A percentile compares a stretch with the other conserved stretches of the same genome.
Conservation (phyloP, 2,113 vertebrate species). For the Fregata magnificens region DNA sequence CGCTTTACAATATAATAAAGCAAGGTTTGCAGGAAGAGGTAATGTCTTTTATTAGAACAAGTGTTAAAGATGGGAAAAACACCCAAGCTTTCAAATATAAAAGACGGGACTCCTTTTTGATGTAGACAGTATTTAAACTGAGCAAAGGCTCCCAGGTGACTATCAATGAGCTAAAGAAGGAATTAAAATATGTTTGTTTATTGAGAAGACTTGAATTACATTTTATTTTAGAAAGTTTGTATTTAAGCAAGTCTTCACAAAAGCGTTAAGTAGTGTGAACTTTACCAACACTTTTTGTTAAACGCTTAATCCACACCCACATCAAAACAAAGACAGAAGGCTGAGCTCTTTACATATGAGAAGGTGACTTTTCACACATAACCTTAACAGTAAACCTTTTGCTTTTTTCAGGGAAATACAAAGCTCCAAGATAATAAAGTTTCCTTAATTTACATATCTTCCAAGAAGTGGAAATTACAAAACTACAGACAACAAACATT, state of each 20-base stretch:
- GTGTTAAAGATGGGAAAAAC: not conserved
- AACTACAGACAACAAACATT: conserved; percentile 39
- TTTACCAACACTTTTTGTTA: conserved; percentile 39
- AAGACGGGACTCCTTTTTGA: not conserved
- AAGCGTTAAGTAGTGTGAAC: conserved; percentile 33
- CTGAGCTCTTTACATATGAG: conserved; percentile 49
- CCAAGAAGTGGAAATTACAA: conserved; percentile 48
- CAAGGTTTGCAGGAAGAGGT: not conserved
- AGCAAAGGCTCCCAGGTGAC: not conserved
- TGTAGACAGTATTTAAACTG: not conserved
- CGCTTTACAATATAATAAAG: not conserved
- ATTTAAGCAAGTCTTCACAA: conserved; percentile 16
- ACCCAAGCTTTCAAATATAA: not conserved
- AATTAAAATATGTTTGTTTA: not conserved
- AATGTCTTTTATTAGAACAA: not conserved
- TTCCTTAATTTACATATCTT: conserved; percentile 36
- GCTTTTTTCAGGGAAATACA: conserved; percentile 37
- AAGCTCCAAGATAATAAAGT: conserved; percentile 34
- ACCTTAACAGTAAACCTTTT: conserved; percentile 46
- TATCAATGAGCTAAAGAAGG: not conserved
- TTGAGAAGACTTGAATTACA: not conserved
- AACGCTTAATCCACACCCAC: conserved; percentile 29
- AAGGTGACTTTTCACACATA: conserved; percentile 60
- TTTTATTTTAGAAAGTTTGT: conserved; percentile 13
- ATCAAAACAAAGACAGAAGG: conserved; percentile 51